Conservation (phyloP, 2,113 vertebrate genomes). For the Abramis brama region DNA sequence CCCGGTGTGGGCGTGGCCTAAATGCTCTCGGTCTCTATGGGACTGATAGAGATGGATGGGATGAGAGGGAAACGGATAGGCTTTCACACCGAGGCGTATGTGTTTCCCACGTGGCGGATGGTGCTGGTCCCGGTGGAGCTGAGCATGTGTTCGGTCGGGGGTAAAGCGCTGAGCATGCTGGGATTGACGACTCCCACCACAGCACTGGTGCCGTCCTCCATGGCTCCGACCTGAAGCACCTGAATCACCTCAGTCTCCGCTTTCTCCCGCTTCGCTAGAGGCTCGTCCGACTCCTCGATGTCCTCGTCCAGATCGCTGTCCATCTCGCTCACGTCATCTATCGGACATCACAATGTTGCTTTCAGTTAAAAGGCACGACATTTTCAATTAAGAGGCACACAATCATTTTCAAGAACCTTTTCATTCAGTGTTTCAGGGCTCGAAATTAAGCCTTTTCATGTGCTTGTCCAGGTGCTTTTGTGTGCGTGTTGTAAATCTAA, state of each 20-base stretch:
- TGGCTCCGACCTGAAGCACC: slow-evolving; percentile 77
- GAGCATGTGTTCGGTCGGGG: slow-evolving; percentile 75
- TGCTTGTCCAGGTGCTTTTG: too few species aligned
- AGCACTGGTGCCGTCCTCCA: slow-evolving; percentile 75
- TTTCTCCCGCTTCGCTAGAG: slow-evolving; percentile 77
- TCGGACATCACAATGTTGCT: neutral
- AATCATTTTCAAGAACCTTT: too few species aligned
- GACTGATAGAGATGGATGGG: neutral
- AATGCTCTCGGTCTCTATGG: neutral
- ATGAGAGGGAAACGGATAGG: neutral
- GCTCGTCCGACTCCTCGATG: slow-evolving; percentile 73
- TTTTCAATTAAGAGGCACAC: too few species aligned
- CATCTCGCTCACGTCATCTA: slow-evolving; percentile 79
- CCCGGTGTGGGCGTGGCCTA: too few species aligned
- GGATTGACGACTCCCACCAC: slow-evolving; percentile 79
- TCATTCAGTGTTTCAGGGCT: too few species aligned
- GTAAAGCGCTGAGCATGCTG: slow-evolving; percentile 73
- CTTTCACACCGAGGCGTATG: slow-evolving; percentile 78
- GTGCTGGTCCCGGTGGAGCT: slow-evolving; percentile 71
- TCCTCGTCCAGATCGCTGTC: slow-evolving; percentile 81
- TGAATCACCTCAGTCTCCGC: slow-evolving; percentile 77
- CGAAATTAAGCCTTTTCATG: too few species aligned
- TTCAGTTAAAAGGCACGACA: too few species aligned
- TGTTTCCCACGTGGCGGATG: slow-evolving; percentile 80
- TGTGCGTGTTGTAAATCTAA: too few species aligned